These are phyloP conservation scores for Dryococelus australis DNA, from an alignment of 2,888 invertebrate genomes.

Conservation along the genomic window DNA sequence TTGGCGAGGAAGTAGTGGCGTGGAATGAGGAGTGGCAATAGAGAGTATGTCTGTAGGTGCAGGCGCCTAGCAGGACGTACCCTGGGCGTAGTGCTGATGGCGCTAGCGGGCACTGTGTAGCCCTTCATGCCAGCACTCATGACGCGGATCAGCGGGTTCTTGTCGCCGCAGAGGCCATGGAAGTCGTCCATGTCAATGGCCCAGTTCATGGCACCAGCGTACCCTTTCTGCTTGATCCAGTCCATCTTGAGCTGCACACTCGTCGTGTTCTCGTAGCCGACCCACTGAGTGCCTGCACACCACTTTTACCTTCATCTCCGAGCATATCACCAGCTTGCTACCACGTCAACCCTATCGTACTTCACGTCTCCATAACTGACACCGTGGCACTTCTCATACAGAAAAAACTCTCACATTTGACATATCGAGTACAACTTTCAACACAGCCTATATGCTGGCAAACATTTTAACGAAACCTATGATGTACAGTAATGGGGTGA, in stretches of 20 bases:
- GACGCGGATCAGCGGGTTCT: slow-evolving; percentile 77
- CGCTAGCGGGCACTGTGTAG: slow-evolving; percentile 62
- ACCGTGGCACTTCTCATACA: no score
- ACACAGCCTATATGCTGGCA: no score
- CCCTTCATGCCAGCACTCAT: slow-evolving; percentile 75
- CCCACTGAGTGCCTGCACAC: slow-evolving; percentile 66
- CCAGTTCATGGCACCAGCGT: slow-evolving; percentile 91
- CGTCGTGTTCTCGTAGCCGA: slow-evolving; percentile 84
- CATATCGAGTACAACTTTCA: no score
- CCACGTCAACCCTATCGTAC: no score
- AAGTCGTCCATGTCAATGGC: slow-evolving; percentile 94
- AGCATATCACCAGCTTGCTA: no score
- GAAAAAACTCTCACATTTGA: no score
- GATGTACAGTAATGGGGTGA: no score
- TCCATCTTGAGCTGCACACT: slow-evolving; percentile 91
- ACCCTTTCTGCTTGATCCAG: slow-evolving; percentile 82
- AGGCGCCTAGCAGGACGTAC: slow-evolving; percentile 57
- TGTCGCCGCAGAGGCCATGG: slow-evolving; percentile 79
- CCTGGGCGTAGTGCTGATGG: slow-evolving; percentile 70
- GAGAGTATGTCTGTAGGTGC: no score
- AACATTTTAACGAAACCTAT: no score
- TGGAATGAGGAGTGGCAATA: no score
- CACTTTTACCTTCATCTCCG: not conserved
- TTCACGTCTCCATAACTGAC: no score
- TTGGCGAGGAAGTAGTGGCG: no score